These are phyloP conservation scores for Sminthurides aquaticus DNA, from an alignment of 2,888 invertebrate species.

Conservation along the genomic window DNA sequence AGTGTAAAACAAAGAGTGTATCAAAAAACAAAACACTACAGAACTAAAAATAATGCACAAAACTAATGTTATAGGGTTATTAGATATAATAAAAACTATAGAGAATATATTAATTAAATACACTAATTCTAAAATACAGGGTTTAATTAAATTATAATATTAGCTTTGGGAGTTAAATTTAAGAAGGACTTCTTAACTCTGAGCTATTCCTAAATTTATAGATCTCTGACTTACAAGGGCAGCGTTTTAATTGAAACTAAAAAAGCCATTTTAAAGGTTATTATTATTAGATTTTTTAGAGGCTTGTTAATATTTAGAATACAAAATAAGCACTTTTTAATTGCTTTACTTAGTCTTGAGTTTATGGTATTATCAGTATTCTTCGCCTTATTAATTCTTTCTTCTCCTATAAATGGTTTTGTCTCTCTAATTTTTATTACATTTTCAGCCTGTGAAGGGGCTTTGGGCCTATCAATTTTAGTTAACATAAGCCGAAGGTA, in stretches of 20 bases:
- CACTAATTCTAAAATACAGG: constrained; percentile 50
- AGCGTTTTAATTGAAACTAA: constrained; percentile 55
- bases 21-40: constrained; percentile 49
- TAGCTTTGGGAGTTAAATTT: constrained; percentile 64
- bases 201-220: constrained; percentile 37
- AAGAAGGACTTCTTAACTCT: constrained; percentile 45
- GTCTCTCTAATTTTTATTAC: not conserved
- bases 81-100: constrained; percentile 45
- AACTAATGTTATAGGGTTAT: constrained; percentile 54
- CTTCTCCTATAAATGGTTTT: not conserved
- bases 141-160: constrained; percentile 59
- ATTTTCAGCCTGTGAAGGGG: constrained; percentile 11
- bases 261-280: constrained; percentile 45
- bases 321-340: constrained; percentile 1
- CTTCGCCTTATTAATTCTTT: not conserved
- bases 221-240: constrained; percentile 63
- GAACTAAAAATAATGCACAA: constrained; percentile 53
- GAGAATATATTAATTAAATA: constrained; percentile 43
- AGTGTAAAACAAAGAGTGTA: constrained; percentile 51
- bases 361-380: not conserved
- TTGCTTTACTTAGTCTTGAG: not conserved
- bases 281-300: not conserved
- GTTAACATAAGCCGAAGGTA: not conserved
- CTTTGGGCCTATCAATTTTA: constrained; percentile 5
- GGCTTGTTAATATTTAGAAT: not conserved